Evolutionary conservation across 2,888 invertebrate genomes (phyloP).

Genomic region (Mesorhabditis belari): DNA sequence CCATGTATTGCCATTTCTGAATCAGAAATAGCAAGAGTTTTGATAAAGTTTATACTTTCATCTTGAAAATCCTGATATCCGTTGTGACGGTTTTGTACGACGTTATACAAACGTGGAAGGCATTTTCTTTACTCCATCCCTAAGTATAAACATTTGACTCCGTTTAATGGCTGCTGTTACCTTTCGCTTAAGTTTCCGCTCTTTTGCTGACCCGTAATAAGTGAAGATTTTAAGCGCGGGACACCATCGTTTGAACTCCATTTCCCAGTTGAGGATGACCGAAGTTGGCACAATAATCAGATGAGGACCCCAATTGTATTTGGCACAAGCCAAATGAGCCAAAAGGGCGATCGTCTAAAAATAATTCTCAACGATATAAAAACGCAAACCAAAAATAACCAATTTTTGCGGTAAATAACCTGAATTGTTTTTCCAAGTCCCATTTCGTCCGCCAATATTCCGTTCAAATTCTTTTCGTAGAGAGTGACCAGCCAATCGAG

Average conservation of each 20-base stretch:
- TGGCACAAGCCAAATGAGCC: conserved; percentile 85
- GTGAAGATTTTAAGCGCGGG: conserved; percentile 97
- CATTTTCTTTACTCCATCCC: conserved; percentile 95
- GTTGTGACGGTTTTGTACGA: conserved; percentile 76
- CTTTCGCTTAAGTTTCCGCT: conserved; percentile 64
- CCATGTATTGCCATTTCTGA: conserved; percentile 88
- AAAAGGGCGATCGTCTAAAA: conserved; percentile 86
- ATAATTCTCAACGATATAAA: too few relatives aligned
- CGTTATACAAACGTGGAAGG: conserved; percentile 69
- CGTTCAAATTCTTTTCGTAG: background rate
- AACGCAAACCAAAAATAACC: too few relatives aligned
- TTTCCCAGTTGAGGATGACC: conserved; percentile 99
- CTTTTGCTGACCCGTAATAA: conserved; percentile 92
- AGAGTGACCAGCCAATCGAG: background rate
- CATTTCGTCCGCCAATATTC: background rate
- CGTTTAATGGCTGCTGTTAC: conserved; percentile 34
- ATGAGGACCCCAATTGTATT: conserved; percentile 94
- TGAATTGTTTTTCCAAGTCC: background rate
- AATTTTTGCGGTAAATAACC: too few relatives aligned
- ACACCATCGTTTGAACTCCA: conserved; percentile 99
- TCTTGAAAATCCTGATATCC: conserved; percentile 91
- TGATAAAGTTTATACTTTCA: conserved; percentile 61
- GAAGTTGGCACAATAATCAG: conserved; percentile 96
- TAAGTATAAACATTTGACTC: too few relatives aligned
- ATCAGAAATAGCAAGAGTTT: conserved; percentile 4